These are phyloP conservation scores for Mimachlamys varia DNA, from an alignment of 2,888 invertebrate genomes.

Conservation along the genomic window DNA sequence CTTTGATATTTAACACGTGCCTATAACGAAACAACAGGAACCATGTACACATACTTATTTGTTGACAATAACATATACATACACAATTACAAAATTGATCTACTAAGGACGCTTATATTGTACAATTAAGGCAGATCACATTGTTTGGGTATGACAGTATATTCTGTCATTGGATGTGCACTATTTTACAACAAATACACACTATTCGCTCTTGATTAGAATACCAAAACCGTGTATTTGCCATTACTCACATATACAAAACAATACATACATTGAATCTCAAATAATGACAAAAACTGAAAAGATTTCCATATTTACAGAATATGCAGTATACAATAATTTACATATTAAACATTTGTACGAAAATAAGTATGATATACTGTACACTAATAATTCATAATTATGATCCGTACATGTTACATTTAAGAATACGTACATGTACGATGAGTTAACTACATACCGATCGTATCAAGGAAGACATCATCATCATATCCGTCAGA, in stretches of 20 bases:
- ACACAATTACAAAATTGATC: constrained; percentile 22
- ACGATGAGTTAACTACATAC: background rate
- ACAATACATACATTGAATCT: too few relatives aligned
- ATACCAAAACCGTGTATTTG: too few relatives aligned
- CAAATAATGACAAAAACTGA: too few relatives aligned
- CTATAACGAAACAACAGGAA: background rate
- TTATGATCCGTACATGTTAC: background rate
- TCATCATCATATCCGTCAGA: background rate
- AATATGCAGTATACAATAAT: background rate
- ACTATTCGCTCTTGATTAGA: too few relatives aligned
- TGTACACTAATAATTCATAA: background rate
- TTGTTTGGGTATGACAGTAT: constrained; percentile 3
- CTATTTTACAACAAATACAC: background rate
- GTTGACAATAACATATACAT: background rate
- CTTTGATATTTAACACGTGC: background rate
- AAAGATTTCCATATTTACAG: too few relatives aligned
- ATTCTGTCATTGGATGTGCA: background rate
- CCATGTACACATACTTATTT: background rate
- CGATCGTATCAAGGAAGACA: background rate
- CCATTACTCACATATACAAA: too few relatives aligned
- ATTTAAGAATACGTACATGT: background rate
- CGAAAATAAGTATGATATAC: background rate
- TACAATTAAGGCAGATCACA: constrained; percentile 25
- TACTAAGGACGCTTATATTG: constrained; percentile 31
- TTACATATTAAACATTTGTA: background rate